A percentile compares a stretch with the other conserved stretches of the same genome.
Conservation (phyloP, 2,113 vertebrate genomes). For the Caranx melampygus region DNA sequence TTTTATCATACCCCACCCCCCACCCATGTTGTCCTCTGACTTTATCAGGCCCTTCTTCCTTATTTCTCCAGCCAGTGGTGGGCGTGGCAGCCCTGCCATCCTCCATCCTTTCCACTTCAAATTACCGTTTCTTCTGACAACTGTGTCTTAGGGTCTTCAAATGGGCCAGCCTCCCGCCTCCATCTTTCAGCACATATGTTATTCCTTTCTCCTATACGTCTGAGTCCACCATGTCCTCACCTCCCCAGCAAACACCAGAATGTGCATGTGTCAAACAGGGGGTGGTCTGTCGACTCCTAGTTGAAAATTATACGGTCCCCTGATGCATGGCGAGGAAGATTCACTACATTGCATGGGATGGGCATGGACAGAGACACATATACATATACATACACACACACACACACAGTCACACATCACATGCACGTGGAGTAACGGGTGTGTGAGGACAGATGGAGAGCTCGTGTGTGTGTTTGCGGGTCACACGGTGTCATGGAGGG, state of each 20-base stretch:
- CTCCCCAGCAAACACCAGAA: slow-evolving; percentile 24
- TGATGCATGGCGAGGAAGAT: slow-evolving; percentile 1
- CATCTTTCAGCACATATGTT: slow-evolving; percentile 13
- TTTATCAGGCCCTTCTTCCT: slow-evolving; percentile 38
- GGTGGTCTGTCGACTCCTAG: slow-evolving; percentile 17
- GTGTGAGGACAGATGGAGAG: slow-evolving; percentile 36
- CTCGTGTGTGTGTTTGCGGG: slow-evolving; percentile 56
- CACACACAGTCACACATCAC: slow-evolving; percentile 20
- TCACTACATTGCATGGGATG: not conserved
- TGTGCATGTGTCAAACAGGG: slow-evolving; percentile 13
- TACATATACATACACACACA: not conserved
- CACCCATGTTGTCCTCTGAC: slow-evolving; percentile 35
- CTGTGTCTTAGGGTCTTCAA: slow-evolving; percentile 49
- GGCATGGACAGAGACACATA: not conserved
- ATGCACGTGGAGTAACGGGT: not conserved
- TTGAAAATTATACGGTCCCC: slow-evolving; percentile 51
- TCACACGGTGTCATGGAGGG: slow-evolving; percentile 55
- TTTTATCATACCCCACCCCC: not conserved
- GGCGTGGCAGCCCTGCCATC: slow-evolving; percentile 13
- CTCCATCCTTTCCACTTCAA: slow-evolving; percentile 29
- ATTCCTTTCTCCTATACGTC: not conserved
- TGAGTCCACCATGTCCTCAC: not conserved
- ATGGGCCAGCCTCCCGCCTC: slow-evolving; percentile 30
- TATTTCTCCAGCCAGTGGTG: slow-evolving; percentile 12
- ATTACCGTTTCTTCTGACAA: slow-evolving; percentile 44